Conservation (phyloP, 1,140 invertebrate genomes). For the Drosophila mojavensis region DNA sequence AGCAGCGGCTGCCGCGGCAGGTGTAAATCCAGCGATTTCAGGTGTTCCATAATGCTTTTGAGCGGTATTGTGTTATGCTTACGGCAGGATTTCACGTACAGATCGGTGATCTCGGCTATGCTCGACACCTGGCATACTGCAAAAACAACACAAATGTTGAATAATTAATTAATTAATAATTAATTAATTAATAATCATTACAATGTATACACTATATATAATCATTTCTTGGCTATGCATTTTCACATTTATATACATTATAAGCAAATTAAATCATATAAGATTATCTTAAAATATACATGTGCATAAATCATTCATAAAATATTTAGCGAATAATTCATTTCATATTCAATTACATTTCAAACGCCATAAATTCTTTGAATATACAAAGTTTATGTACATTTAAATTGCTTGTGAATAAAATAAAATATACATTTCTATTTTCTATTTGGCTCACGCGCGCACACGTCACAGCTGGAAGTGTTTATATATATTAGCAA, state of each 20-base stretch:
- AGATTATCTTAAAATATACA: no score
- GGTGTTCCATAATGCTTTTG: conserved; percentile 88
- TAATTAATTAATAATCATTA: neutral
- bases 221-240: no score
- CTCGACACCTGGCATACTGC: conserved; percentile 70
- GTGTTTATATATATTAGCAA: neutral
- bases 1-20: conserved; percentile 85
- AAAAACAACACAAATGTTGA: conserved; percentile 10
- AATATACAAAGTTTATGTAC: neutral
- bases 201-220: no score
- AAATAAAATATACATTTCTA: neutral
- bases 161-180: neutral
- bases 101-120: conserved; percentile 86
- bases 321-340: neutral
- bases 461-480: conserved; percentile 19
- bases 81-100: conserved; percentile 89
- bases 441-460: neutral
- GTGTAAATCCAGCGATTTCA: conserved; percentile 86
- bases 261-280: no score
- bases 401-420: conserved; percentile 12
- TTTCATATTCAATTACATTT: neutral
- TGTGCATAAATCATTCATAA: no score
- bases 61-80: conserved; percentile 89
- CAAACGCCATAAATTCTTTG: neutral
- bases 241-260: no score